Base-by-base conservation (phyloP, 2,797 vertebrate species). In the Micromesistius poutassou region DNA sequence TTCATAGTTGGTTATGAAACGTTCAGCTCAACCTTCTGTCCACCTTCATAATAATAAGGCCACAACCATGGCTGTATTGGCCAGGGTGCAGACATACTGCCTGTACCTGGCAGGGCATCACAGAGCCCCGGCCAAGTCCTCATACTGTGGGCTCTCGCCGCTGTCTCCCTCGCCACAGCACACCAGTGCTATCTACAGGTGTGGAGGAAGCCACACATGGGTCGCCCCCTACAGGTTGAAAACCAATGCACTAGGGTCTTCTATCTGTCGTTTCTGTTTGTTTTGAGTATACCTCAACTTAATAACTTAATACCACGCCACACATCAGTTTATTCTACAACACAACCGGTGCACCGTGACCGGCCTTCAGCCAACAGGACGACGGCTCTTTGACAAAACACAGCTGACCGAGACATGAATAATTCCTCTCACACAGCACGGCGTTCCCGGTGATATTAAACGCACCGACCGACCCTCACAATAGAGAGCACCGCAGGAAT, bases 31-130 rank as follows among this genome's bases (percentile, higher is more conserved):
- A 55, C 46, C 46, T 19, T 55, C 46, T 55, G 46, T 46, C 46
- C 46, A 19, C 16, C 19, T 36, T 42, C 73, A 68, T 66, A 74
- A 75, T 62, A 74, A 73, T 71, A 82, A 84, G 88, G 84, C 87
- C 79, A 80, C 90, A 87, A 91, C 91, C 89, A 91, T 85, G 89
- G 90, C 87, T 87, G 87, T 25, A 88, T 86, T 82, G 81, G 85
- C 86, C 74, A 74, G 85, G 78, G 88, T 72, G 89, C 81, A 73
- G 79, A 84, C 79, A 46, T 74, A 82, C 84, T 79, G 83, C 86
- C 84, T 84, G 82, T 74, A 79, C 71, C 85, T 83, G 84, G 87
- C 83, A 80, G 77, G 78, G 36, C 79, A 80, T 79, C 83, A 86
- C 66, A 80, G 80, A 42, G 75, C 22, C 16, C 72, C 72, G 10